Base-by-base conservation (phyloP, 1,140 invertebrate genomes). In the Pinna nobilis region DNA sequence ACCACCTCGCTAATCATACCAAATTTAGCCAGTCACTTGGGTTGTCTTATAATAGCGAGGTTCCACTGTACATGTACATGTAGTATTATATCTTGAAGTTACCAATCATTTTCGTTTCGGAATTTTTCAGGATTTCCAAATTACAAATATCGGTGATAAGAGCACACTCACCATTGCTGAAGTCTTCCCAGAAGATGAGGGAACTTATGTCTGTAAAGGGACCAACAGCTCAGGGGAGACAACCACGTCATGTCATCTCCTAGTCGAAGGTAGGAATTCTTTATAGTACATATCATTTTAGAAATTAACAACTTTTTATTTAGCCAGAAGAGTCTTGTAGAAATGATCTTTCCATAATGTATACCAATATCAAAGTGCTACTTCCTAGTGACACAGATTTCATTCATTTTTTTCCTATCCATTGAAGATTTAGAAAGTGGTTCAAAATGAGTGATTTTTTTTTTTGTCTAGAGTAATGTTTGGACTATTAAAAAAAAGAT, bases 121-220 rank as follows among this genome's bases (percentile, higher is more conserved):
- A 33, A 33, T 57, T 11, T 80, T 75, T 63, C 74, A 86, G 78
- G 86, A 87, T 73, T 85, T 84, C 55, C 82, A 86, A 65, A 85
- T 86, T 55, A 82, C 80, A 35, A 82, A 70, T 20, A 84, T 87
- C 28, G 84, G 86, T 51, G 82, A 83, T 69, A 90, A 93, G 71
- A 97, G 95, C 85, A 94, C 93, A 86, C 79, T 88, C 9, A 72
- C 81, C 32, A 85, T 88, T 25, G 44, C 77, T 3, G 87, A 88
- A 71, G 79, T 86, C 15, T 88, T 85, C 76, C 86, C 87, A 23
- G 85, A 91, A 32, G 98, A 99, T 88, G 94, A 94, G 33, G 98
- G 97, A 20, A 90, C 91, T 20, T 99, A 99, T 89, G 93, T 93
- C 63, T 97, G 96, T 84, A 93, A 93, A 1, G 97, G 97, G 2